A percentile compares a stretch with the other conserved stretches of the same genome.
These are phyloP conservation scores for Isoperla grammatica DNA, from an alignment of 2,888 invertebrate species.

Conservation along the genomic window DNA sequence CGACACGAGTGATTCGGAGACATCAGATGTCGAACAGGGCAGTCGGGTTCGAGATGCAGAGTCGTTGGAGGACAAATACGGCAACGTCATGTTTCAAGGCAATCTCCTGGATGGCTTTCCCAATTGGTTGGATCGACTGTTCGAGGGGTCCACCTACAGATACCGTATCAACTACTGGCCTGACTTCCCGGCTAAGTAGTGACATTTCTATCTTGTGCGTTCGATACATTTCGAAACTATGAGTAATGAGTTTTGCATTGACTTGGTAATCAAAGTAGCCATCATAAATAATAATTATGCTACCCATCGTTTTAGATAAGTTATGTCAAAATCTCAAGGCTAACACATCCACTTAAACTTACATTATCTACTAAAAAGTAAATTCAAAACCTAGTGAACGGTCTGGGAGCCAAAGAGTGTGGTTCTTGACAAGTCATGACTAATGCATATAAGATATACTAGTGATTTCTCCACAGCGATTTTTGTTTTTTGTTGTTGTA, in stretches of 20 bases:
- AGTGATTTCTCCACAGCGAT: no score
- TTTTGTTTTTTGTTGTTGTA: no score
- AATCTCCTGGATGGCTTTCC: constrained; percentile 86
- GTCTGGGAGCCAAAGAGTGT: no score
- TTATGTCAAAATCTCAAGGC: background rate
- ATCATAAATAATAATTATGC: no score
- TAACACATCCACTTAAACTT: no score
- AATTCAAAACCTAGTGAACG: no score
- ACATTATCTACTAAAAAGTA: no score
- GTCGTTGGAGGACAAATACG: constrained; percentile 42
- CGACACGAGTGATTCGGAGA: constrained; percentile 56
- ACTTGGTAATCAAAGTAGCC: no score
- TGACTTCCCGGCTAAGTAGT: constrained; percentile 81
- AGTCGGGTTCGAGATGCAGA: constrained; percentile 37
- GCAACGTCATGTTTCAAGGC: constrained; percentile 56
- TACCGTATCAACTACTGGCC: constrained; percentile 98
- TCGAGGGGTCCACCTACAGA: constrained; percentile 92
- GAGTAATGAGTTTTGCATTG: no score
- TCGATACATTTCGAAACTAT: background rate
- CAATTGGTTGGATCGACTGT: constrained; percentile 94
- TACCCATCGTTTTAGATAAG: no score
- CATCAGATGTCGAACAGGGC: constrained; percentile 43
- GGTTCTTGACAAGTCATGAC: no score
- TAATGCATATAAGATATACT: no score
- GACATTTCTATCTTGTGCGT: constrained; percentile 24